phyloP scores from a whole-genome alignment of 2,797 vertebrate species.

The Vultur gryphus region DNA sequence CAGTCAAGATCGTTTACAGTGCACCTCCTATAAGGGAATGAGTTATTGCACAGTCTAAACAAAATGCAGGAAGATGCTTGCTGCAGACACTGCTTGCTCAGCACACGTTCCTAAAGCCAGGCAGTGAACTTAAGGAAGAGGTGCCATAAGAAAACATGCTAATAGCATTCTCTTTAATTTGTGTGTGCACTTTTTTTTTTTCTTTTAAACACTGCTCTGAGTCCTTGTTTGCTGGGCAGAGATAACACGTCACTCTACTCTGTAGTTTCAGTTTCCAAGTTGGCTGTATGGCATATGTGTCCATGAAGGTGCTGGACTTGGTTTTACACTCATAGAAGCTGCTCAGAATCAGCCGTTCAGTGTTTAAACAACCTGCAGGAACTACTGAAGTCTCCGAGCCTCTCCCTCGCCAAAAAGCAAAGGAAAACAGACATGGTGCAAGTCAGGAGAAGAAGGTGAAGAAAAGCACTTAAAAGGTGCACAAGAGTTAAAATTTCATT shows the following conservation, averaged over 20 bases:
- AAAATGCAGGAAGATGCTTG: background rate
- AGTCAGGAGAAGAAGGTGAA: background rate
- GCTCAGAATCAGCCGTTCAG: background rate
- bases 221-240: background rate
- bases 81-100: constrained; percentile 17
- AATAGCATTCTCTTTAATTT: constrained; percentile 42
- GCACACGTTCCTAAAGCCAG: background rate
- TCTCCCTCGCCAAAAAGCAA: constrained; percentile 1
- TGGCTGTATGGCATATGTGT: background rate
- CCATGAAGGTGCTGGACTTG: background rate
- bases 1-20: background rate
- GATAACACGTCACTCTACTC: background rate
- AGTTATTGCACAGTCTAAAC: background rate
- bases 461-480: constrained; percentile 30
- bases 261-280: background rate
- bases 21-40: background rate
- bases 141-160: background rate
- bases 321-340: background rate
- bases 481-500: background rate
- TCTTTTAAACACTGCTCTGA: background rate
- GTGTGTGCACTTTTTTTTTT: background rate
- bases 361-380: background rate
- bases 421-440: background rate
- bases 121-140: background rate
- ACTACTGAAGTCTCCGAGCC: background rate